Percentiles rank a stretch among this genome's conserved stretches.
phyloP scores from a whole-genome alignment of 2,113 vertebrate species.

The Megaleporinus macrocephalus region DNA sequence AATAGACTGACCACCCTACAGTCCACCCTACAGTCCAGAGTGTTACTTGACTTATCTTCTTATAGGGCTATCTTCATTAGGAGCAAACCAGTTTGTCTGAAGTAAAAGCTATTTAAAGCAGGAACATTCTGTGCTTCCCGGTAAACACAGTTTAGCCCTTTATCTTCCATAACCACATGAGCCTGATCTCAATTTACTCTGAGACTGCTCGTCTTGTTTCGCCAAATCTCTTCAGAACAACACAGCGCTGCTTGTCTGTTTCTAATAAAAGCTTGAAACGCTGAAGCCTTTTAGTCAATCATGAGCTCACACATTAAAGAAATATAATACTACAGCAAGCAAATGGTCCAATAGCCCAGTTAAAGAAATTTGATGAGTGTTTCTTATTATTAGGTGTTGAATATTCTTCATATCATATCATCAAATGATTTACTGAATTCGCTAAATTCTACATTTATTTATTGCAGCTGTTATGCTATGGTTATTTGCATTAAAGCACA shows the following conservation, averaged over 20 bases:
- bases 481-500: too few species aligned
- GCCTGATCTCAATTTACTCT: conserved; percentile 52
- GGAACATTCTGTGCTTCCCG: conserved; percentile 15
- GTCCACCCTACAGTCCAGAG: too few species aligned
- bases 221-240: conserved; percentile 10
- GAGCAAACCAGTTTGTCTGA: background rate
- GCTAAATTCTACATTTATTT: too few species aligned
- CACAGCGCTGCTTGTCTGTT: background rate
- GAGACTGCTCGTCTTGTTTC: conserved; percentile 20
- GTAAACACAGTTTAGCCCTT: conserved; percentile 30
- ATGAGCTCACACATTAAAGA: background rate
- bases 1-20: too few species aligned
- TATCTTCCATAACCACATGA: conserved; percentile 37
- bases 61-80: background rate
- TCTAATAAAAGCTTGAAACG: conserved; percentile 19
- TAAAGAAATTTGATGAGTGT: background rate
- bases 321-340: background rate
- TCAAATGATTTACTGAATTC: too few species aligned
- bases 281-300: background rate
- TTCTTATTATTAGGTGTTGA: too few species aligned
- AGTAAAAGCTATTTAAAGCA: conserved; percentile 12
- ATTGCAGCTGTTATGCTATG: too few species aligned
- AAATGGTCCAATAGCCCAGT: background rate
- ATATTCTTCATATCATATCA: too few species aligned
- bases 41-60: too few species aligned